A percentile compares a stretch with the other conserved stretches of the same genome.
These are phyloP conservation scores for Solenodon paradoxus DNA, from an alignment of 2,113 vertebrate genomes.

Conservation along the genomic window DNA sequence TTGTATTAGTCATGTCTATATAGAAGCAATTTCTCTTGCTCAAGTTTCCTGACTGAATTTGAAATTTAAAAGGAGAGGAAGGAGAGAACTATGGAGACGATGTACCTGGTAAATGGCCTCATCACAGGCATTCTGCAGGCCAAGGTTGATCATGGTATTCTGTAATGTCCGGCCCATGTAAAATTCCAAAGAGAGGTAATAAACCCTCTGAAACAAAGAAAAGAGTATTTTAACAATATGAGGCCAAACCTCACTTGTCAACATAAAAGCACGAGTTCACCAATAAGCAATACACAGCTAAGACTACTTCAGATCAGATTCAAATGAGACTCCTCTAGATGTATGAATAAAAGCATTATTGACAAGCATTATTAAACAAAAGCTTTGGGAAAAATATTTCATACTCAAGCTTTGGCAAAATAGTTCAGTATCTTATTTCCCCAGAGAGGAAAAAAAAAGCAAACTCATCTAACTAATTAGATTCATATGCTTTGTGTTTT, in stretches of 20 bases:
- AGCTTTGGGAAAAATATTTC: background rate
- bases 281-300: background rate
- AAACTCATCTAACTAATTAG: background rate
- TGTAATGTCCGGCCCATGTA: constrained; percentile 96
- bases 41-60: background rate
- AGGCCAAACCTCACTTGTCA: background rate
- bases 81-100: background rate
- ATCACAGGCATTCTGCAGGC: constrained; percentile 96
- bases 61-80: background rate
- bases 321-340: background rate
- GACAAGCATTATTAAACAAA: too few species aligned
- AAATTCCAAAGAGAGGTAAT: constrained; percentile 98
- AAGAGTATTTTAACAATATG: background rate
- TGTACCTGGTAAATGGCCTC: constrained; percentile 96
- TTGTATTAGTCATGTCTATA: background rate
- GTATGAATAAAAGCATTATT: background rate
- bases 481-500: background rate
- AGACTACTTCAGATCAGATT: background rate
- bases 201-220: constrained; percentile 88
- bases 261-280: background rate
- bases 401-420: background rate
- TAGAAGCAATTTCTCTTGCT: background rate
- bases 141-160: constrained; percentile 98
- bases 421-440: background rate
- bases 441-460: background rate